Evolutionary conservation across 2,888 invertebrate genomes (phyloP), one percentile per base, ranked within the genome.

Genomic region (Aleiodes leptofemur): DNA sequence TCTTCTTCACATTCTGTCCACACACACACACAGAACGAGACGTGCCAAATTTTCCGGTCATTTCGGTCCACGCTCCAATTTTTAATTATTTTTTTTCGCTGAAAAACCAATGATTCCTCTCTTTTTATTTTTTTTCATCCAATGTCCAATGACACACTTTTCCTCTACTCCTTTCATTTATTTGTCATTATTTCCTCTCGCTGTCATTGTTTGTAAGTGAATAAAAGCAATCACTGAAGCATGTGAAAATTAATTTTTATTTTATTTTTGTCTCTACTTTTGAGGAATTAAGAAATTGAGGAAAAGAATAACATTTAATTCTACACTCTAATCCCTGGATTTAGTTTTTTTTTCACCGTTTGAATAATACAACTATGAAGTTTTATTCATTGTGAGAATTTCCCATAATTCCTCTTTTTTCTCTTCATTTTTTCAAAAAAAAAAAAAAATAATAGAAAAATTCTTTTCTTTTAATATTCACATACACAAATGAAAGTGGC

Each of bases 21-120:
- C 43, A 23, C 23, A 23, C 23, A 23, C 23, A 23, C 2, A 23
- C 23, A 23, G 1, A 43, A 43, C 43, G 7, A 43, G 74, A 77
- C 73, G 71, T 69, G 56, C 74, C 61, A 75, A 78, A 78, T 78
- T 78, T 78, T 77, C 78, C 77, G 78, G 77, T 77, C 76, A 78
- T 78, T 77, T 78, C 71, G 43, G 43, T 43, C n/a, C 59, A 31
- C 59, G 31, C 38, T 61, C 38, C 13, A 31, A 61, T 38, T 61
- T n/a, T 4, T 38, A 29, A n/a, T 34, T 11, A 3, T 31, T 14
- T 38, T 14, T 13, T 38, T 77, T 72, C 68, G 55, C 48, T 55
- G 4, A 34, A 34, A 34, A 61, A 71, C 56, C 66, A 53, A 50
- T 11, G 57, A 34, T n/a, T 53, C 38, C 3, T 43, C 7, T 43